These are phyloP conservation scores for Bembecia ichneumoniformis DNA, from an alignment of 2,888 invertebrate genomes.

Conservation along the genomic window DNA sequence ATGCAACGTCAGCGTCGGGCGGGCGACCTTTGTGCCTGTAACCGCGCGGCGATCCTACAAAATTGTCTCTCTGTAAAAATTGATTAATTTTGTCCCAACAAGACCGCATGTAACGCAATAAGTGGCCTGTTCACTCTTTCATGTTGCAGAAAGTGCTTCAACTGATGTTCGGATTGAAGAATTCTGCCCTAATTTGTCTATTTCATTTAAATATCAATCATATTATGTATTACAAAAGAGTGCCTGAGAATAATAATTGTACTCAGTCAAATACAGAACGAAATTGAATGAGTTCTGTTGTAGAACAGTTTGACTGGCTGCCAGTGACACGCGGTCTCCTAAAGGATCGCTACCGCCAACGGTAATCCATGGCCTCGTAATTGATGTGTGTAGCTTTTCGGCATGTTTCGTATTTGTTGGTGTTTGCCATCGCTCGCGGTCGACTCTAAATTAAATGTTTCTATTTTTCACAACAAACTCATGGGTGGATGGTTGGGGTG, in stretches of 20 bases:
- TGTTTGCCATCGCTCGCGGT: conserved; percentile 47
- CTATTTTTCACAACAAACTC: conserved; percentile 62
- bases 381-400: conserved; percentile 66
- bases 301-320: too few species aligned
- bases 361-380: conserved; percentile 36
- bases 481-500: conserved; percentile 44
- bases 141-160: neutral
- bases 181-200: neutral
- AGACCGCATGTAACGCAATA: conserved; percentile 33
- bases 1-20: conserved; percentile 55
- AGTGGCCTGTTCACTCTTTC: conserved; percentile 29
- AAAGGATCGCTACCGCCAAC: conserved; percentile 30
- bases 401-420: conserved; percentile 38
- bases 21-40: conserved; percentile 47
- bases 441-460: conserved; percentile 69
- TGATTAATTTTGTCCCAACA: conserved; percentile 57
- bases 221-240: too few species aligned
- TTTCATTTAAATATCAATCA: conserved; percentile 1
- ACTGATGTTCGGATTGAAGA: conserved; percentile 1
- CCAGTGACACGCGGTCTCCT: conserved; percentile 13
- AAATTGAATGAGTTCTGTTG: too few species aligned
- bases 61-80: conserved; percentile 57
- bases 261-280: too few species aligned
- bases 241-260: too few species aligned
- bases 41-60: conserved; percentile 37